Evolutionary conservation across 1,140 invertebrate genomes (phyloP).

Genomic region (Drosophila teissieri): DNA sequence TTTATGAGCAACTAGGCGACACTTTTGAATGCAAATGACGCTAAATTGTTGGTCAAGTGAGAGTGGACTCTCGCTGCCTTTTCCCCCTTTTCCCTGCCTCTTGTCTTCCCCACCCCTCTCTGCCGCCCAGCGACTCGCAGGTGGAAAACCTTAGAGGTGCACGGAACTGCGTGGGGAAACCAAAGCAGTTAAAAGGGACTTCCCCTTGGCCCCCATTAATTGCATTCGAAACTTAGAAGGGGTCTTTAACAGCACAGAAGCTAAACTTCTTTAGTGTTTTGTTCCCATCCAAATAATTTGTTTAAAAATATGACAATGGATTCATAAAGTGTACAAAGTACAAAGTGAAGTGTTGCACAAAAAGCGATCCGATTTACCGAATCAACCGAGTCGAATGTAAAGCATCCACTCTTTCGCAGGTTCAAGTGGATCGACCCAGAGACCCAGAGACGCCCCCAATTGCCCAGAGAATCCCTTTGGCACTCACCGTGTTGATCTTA

Average conservation of each 20-base stretch:
- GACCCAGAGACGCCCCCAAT: slow-evolving; percentile 1
- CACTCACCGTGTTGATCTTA: slow-evolving; percentile 84
- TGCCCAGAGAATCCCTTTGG: background rate
- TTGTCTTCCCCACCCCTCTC: background rate
- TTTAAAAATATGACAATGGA: too few species aligned
- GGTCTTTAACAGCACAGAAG: too few species aligned
- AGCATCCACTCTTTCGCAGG: slow-evolving; percentile 14
- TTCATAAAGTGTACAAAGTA: too few species aligned
- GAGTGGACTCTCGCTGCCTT: slow-evolving; percentile 8
- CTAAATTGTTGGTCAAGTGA: slow-evolving; percentile 46
- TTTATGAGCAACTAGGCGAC: slow-evolving; percentile 60
- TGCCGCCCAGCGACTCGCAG: too few species aligned
- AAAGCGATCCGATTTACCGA: background rate
- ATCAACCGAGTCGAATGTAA: slow-evolving; percentile 1
- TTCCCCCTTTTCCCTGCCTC: background rate
- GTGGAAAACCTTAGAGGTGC: slow-evolving; percentile 17
- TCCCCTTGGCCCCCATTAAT: too few species aligned
- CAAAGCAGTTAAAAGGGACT: background rate
- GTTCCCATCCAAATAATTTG: too few species aligned
- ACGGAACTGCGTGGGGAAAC: background rate
- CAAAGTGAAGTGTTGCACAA: background rate
- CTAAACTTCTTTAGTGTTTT: background rate
- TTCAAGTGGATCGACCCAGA: slow-evolving; percentile 37
- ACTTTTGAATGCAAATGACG: slow-evolving; percentile 71
- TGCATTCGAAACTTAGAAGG: too few species aligned